Evolutionary conservation across 2,797 vertebrate genomes (phyloP).

Genomic region (Simalia tracyae): DNA sequence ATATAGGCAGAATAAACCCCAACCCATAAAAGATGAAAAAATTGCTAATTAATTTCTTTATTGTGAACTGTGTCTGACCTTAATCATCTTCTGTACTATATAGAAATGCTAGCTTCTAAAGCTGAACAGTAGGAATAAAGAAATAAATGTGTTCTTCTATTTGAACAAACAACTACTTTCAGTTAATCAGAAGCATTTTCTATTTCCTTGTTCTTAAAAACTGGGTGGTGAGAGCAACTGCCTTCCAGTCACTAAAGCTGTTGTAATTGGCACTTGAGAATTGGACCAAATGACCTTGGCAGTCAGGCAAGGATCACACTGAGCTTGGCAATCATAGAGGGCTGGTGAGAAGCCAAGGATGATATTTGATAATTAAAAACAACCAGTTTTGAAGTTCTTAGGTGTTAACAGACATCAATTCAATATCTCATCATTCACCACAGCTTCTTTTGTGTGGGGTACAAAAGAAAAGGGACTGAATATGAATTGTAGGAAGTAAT

Average conservation of each 20-base stretch:
- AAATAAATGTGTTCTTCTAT: neutral
- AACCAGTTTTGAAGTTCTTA: conserved; percentile 7
- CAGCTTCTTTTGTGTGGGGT: conserved; percentile 7
- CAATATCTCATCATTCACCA: conserved; percentile 25
- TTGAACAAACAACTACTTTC: conserved; percentile 27
- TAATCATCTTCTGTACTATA: neutral
- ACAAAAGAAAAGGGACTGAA: neutral
- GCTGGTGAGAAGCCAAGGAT: conserved; percentile 11
- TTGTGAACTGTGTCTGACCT: neutral
- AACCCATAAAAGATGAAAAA: neutral
- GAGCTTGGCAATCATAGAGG: conserved; percentile 18
- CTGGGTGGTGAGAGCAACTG: conserved; percentile 27
- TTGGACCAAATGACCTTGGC: conserved; percentile 22
- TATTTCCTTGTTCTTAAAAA: conserved; percentile 42
- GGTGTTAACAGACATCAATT: conserved; percentile 13
- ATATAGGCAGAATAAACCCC: neutral
- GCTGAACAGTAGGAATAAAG: neutral
- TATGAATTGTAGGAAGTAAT: neutral
- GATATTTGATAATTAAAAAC: conserved; percentile 10
- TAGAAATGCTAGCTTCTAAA: neutral
- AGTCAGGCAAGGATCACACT: neutral
- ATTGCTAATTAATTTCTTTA: neutral
- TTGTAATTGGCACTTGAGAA: conserved; percentile 27
- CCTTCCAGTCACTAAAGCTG: conserved; percentile 26
- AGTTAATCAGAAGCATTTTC: conserved; percentile 32